A percentile compares a stretch with the other conserved stretches of the same genome.
These are phyloP conservation scores for Pherbina coryleti DNA, from an alignment of 2,888 invertebrate genomes.

Conservation along the genomic window DNA sequence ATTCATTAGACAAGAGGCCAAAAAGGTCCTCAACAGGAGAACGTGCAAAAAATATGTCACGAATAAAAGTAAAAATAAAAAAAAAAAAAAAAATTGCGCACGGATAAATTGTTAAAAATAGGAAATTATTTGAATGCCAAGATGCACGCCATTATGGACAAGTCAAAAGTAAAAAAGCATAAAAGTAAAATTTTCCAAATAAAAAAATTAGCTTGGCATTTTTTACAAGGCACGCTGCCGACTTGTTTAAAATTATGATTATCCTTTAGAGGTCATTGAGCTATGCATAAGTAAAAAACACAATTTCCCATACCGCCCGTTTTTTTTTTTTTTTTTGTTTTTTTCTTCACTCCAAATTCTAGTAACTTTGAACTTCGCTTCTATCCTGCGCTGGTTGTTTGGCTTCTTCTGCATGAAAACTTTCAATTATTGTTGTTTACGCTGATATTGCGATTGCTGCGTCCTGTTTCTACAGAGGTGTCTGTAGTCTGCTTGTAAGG, in stretches of 20 bases:
- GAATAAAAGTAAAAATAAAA: background rate
- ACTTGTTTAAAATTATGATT: too few species aligned
- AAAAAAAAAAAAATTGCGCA: background rate
- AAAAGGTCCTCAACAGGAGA: background rate
- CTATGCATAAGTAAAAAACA: background rate
- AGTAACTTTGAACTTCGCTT: background rate
- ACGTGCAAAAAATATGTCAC: conserved; percentile 3
- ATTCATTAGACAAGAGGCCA: conserved; percentile 25
- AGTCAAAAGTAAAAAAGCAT: background rate
- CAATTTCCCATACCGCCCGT: background rate
- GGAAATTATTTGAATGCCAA: background rate
- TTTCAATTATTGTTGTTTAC: conserved; percentile 37
- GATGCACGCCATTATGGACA: background rate
- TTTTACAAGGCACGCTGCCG: too few species aligned
- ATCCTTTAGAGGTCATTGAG: too few species aligned
- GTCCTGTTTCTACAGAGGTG: background rate
- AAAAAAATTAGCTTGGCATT: background rate
- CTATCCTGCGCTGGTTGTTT: conserved; percentile 13
- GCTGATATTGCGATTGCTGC: background rate
- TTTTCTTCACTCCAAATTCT: background rate
- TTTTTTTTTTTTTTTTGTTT: too few species aligned
- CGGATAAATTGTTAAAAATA: conserved; percentile 1
- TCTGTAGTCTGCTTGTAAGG: background rate
- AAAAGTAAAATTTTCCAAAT: background rate
- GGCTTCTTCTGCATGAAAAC: conserved; percentile 32